A percentile compares a stretch with the other conserved stretches of the same genome.
phyloP scores from a whole-genome alignment of 2,113 vertebrate species.

The Garra rufa region DNA sequence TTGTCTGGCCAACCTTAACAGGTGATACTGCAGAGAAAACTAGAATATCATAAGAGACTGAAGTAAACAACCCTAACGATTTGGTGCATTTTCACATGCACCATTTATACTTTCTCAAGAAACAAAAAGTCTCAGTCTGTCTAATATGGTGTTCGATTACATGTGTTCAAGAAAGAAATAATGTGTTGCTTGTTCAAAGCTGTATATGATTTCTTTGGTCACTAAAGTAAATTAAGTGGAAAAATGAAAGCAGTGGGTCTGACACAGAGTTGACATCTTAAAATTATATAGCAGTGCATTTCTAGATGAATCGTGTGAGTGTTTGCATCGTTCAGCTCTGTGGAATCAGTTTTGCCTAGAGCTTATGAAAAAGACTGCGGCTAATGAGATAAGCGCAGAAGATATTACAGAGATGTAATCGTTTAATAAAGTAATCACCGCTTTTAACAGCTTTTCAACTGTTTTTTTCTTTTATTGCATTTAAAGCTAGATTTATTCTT shows the following conservation, averaged over 20 bases:
- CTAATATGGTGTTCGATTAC: background rate
- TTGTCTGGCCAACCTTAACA: background rate
- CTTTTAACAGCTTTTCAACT: background rate
- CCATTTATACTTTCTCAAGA: background rate
- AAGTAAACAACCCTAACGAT: background rate
- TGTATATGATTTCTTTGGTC: background rate
- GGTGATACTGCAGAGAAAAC: background rate
- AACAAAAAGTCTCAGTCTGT: background rate
- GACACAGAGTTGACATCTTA: conserved; percentile 12
- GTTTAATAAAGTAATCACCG: conserved; percentile 16
- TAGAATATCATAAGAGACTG: background rate
- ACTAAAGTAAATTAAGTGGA: conserved; percentile 19
- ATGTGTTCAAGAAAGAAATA: background rate
- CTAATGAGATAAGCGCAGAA: conserved; percentile 16
- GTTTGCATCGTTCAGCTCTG: conserved; percentile 4
- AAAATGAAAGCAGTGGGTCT: conserved; percentile 24
- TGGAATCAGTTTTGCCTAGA: conserved; percentile 9
- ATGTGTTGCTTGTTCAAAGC: background rate
- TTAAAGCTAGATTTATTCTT: background rate
- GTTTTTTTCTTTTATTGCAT: background rate
- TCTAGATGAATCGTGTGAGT: conserved; percentile 15
- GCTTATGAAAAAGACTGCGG: background rate
- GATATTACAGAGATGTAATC: conserved; percentile 20
- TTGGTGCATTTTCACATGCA: background rate
- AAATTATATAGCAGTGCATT: background rate